A percentile compares a stretch with the other conserved stretches of the same genome.
phyloP scores from a whole-genome alignment of 1,140 invertebrate genomes.

The Eriosoma lanigerum region DNA sequence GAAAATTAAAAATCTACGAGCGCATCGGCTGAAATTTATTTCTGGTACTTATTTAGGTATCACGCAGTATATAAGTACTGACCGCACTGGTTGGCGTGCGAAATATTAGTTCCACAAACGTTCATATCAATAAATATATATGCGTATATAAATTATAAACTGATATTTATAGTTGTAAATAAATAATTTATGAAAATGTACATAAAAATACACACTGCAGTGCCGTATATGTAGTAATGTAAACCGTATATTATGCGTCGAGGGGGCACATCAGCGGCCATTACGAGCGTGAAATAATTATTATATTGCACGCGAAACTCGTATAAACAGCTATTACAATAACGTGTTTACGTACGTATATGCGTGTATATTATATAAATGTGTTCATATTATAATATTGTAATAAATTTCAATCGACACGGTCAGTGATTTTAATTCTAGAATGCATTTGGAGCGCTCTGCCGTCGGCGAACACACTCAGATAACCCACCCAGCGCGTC shows the following conservation, averaged over 20 bases:
- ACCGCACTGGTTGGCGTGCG: background rate
- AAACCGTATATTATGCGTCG: background rate
- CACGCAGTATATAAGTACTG: background rate
- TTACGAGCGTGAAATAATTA: conserved; percentile 3
- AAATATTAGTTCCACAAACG: background rate
- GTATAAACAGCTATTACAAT: background rate
- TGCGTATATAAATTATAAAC: background rate
- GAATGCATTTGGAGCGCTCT: too few species aligned
- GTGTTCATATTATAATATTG: too few species aligned
- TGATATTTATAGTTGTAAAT: background rate
- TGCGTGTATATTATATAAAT: too few species aligned
- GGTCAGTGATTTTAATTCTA: too few species aligned
- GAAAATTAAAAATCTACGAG: too few species aligned
- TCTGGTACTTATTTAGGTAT: too few species aligned
- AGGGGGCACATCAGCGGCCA: background rate
- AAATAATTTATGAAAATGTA: background rate
- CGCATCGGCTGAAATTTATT: too few species aligned
- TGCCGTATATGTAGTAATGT: background rate
- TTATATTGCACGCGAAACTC: conserved; percentile 18
- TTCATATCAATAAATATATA: too few species aligned
- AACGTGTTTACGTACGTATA: background rate
- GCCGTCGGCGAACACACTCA: too few species aligned
- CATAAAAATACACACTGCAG: background rate
- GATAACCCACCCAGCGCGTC: too few species aligned
- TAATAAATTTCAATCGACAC: too few species aligned